These are phyloP conservation scores for Pygocentrus nattereri DNA, from an alignment of 2,797 vertebrate genomes.

Conservation along the genomic window DNA sequence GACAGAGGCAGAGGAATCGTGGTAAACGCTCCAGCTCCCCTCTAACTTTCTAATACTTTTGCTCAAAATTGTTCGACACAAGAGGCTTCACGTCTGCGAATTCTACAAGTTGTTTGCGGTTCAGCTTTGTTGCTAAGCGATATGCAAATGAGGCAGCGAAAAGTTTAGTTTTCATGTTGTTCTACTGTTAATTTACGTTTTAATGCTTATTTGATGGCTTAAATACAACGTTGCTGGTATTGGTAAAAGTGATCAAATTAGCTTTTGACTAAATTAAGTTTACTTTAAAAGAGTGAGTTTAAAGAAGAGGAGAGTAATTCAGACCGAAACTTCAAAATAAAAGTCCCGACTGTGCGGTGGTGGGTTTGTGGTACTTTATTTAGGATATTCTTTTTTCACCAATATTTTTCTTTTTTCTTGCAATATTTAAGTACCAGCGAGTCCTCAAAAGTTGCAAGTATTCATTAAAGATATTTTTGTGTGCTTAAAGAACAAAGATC, in stretches of 20 bases:
- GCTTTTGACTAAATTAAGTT: neutral
- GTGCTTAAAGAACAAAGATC: no score
- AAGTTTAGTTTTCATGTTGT: neutral
- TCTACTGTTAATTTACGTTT: no score
- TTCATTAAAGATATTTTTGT: no score
- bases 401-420: no score
- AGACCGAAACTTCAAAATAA: neutral
- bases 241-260: neutral
- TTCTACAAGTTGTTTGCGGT: neutral
- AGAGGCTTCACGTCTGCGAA: no score
- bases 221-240: no score
- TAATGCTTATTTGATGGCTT: neutral
- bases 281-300: neutral
- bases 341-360: neutral
- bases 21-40: slow-evolving; percentile 19
- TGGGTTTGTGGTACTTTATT: no score
- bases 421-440: no score
- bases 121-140: neutral
- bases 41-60: neutral
- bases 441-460: no score
- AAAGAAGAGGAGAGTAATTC: neutral
- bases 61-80: neutral
- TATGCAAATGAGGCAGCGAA: slow-evolving; percentile 1
- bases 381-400: no score
- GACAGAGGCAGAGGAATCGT: slow-evolving; percentile 35